phyloP scores from a whole-genome alignment of 2,113 vertebrate species.

The Cephalopholis sonnerati region DNA sequence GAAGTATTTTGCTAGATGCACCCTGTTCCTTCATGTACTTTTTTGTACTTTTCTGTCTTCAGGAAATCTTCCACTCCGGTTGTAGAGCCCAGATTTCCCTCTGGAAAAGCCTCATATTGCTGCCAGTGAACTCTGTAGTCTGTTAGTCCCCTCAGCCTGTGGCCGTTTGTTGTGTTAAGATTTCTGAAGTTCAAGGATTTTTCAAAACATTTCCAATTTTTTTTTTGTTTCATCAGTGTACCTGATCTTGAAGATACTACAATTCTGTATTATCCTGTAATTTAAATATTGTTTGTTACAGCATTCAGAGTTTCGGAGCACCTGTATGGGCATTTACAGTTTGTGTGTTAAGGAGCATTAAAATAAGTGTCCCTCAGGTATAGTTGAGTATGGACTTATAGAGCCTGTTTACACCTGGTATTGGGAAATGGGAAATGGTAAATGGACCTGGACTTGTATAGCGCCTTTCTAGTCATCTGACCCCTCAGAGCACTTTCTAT shows the following conservation, averaged over 20 bases:
- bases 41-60: neutral
- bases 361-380: neutral
- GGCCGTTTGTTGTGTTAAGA: conserved; percentile 7
- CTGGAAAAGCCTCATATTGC: neutral
- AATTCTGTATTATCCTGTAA: neutral
- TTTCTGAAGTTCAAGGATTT: conserved; percentile 4
- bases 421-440: no score
- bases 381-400: neutral
- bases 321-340: no score
- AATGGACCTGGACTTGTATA: no score
- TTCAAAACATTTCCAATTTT: no score
- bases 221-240: no score
- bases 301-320: no score
- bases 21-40: neutral
- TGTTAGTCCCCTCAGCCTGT: neutral
- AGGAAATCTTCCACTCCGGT: conserved; percentile 19
- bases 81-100: neutral
- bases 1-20: conserved; percentile 3
- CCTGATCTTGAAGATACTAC: neutral
- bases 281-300: neutral
- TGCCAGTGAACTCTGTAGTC: conserved; percentile 16
- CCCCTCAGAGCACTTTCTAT: no score
- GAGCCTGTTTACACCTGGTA: no score
- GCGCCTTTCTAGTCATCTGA: no score
- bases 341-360: neutral